Conservation (phyloP, 2,888 invertebrate species). For the Dermolepida albohirtum region DNA sequence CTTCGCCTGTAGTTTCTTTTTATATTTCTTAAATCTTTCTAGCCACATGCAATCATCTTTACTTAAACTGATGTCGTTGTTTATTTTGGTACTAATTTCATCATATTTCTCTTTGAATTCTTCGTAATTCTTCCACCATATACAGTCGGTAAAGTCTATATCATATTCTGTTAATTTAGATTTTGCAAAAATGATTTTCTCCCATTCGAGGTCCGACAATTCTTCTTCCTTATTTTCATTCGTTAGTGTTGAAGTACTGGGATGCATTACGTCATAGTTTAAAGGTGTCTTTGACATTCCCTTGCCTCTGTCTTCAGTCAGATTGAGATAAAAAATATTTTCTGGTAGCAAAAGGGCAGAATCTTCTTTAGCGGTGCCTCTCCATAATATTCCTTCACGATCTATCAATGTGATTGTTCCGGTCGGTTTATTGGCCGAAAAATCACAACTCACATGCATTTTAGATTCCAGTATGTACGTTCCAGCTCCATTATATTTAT, state of each 20-base stretch:
- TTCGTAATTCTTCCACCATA: conserved; percentile 48
- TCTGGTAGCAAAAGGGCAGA: conserved; percentile 55
- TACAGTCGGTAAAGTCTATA: conserved; percentile 46
- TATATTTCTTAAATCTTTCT: conserved; percentile 40
- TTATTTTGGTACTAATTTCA: conserved; percentile 40
- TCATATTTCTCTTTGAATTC: conserved; percentile 43
- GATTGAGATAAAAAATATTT: conserved; percentile 56
- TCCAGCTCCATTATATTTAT: conserved; percentile 67
- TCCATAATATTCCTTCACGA: conserved; percentile 69
- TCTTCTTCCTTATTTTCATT: conserved; percentile 22
- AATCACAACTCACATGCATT: conserved; percentile 66
- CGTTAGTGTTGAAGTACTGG: conserved; percentile 10
- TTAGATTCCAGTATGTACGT: conserved; percentile 68
- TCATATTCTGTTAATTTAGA: conserved; percentile 48
- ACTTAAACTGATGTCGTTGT: conserved; percentile 34
- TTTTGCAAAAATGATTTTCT: conserved; percentile 56
- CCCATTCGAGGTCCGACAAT: conserved; percentile 46
- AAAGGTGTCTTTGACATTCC: conserved; percentile 43
- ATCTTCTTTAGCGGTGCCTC: conserved; percentile 48
- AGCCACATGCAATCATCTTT: conserved; percentile 47
- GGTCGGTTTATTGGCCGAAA: conserved; percentile 68
- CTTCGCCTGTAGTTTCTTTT: conserved; percentile 34
- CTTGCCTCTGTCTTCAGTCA: conserved; percentile 54
- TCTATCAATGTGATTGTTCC: conserved; percentile 66
- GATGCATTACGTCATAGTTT: not conserved